These are phyloP conservation scores for Lates calcarifer DNA, from an alignment of 2,113 vertebrate genomes.

Conservation along the genomic window DNA sequence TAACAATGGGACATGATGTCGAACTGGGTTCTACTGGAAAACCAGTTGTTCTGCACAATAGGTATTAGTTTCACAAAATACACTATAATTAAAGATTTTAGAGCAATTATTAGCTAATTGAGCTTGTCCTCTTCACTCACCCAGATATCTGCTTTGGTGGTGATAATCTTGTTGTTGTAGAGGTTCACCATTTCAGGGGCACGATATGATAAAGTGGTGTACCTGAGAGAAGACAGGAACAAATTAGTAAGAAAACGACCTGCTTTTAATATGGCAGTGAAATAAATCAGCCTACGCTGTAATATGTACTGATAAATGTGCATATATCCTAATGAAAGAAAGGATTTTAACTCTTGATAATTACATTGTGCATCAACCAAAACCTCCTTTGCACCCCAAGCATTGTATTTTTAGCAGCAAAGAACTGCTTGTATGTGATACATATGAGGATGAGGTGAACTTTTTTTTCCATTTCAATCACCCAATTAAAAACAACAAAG, in stretches of 20 bases:
- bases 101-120: too few relatives aligned
- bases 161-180: conserved; percentile 97
- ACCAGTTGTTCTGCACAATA: neutral
- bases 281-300: neutral
- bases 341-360: neutral
- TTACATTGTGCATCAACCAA: neutral
- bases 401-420: neutral
- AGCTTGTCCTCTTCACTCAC: conserved; percentile 83
- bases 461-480: neutral
- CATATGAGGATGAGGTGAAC: neutral
- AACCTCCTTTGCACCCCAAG: neutral
- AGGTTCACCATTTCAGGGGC: conserved; percentile 99
- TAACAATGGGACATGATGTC: neutral
- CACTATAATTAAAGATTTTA: too few relatives aligned
- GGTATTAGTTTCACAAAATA: neutral
- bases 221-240: conserved; percentile 81
- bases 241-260: neutral
- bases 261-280: neutral
- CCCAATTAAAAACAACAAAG: neutral
- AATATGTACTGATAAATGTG: neutral
- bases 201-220: conserved; percentile 97
- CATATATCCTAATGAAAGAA: neutral
- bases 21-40: neutral
- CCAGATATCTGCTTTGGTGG: conserved; percentile 97
- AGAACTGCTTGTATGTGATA: neutral